Conservation (phyloP, 2,113 vertebrate genomes). For the Ardeotis arabs region DNA sequence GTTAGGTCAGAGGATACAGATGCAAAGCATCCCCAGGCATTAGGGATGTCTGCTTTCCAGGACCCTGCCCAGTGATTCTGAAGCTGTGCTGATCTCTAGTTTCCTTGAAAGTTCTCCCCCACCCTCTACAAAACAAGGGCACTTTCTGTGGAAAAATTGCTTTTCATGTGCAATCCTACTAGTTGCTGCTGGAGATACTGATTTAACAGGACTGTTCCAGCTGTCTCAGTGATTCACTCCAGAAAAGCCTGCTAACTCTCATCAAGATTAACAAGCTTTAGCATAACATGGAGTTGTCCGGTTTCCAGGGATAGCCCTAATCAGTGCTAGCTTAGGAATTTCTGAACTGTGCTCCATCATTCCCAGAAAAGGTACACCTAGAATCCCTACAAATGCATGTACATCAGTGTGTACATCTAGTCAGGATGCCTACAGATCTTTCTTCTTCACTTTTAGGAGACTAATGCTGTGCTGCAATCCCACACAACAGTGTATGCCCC, state of each 20-base stretch:
- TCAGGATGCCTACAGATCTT: background rate
- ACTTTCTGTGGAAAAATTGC: background rate
- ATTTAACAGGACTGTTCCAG: background rate
- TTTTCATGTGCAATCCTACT: background rate
- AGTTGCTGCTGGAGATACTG: background rate
- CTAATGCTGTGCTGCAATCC: background rate
- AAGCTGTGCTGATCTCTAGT: background rate
- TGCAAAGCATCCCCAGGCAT: background rate
- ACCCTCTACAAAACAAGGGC: background rate
- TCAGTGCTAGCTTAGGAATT: background rate
- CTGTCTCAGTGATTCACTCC: background rate
- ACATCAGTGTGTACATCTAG: background rate
- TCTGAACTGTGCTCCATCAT: background rate
- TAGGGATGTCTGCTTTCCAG: background rate
- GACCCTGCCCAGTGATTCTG: background rate
- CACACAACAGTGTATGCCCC: too few relatives aligned
- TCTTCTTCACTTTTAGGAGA: background rate
- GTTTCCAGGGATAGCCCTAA: background rate
- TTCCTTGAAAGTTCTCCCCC: background rate
- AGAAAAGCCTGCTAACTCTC: background rate
- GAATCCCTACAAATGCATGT: background rate
- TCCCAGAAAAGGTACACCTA: background rate
- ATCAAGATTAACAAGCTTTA: background rate
- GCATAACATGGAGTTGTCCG: background rate
- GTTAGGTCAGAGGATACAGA: background rate